A percentile compares a stretch with the other conserved stretches of the same genome.
Conservation (phyloP, 2,797 vertebrate species). For the Anabas testudineus region DNA sequence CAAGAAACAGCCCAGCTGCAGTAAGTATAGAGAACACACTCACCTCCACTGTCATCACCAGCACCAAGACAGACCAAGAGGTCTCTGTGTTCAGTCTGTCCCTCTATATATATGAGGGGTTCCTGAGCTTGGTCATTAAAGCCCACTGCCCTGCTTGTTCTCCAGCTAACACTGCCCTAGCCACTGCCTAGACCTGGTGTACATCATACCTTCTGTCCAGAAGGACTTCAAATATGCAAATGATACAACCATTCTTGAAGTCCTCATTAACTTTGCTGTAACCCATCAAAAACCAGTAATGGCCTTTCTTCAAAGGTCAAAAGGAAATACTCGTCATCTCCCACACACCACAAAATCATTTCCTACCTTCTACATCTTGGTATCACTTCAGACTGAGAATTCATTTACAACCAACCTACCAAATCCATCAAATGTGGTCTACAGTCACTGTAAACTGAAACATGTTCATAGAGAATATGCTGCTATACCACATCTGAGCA, state of each 20-base stretch:
- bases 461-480: too few species aligned
- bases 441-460: too few species aligned
- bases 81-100: neutral
- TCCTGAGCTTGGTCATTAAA: too few species aligned
- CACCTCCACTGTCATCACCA: neutral
- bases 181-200: too few species aligned
- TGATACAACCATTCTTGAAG: too few species aligned
- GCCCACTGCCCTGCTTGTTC: too few species aligned
- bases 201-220: too few species aligned
- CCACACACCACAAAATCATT: slow-evolving; percentile 3
- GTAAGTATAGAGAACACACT: neutral
- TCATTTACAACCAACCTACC: too few species aligned
- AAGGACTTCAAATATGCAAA: too few species aligned
- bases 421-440: too few species aligned
- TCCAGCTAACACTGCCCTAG: neutral
- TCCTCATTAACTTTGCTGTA: slow-evolving; percentile 24
- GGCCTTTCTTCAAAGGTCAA: neutral
- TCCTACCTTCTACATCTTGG: neutral
- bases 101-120: neutral
- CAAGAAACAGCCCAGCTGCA: too few species aligned
- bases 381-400: too few species aligned
- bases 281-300: slow-evolving; percentile 21
- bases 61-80: neutral
- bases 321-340: slow-evolving; percentile 10
- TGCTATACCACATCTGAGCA: neutral